Conservation (phyloP, 2,113 vertebrate genomes). For the Grammomys dolichurus region DNA sequence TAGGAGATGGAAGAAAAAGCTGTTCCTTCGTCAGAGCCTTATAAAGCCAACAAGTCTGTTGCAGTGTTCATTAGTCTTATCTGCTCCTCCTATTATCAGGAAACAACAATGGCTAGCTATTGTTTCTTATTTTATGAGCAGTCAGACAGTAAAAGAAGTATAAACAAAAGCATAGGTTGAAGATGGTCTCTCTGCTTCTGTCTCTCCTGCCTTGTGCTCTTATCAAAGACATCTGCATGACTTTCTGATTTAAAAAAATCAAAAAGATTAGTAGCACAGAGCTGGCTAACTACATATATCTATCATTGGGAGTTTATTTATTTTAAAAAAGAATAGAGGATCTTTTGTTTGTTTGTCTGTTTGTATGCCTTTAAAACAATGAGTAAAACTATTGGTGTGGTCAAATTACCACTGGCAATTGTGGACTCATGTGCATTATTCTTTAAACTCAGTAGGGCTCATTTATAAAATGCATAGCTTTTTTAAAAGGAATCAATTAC, state of each 20-base stretch:
- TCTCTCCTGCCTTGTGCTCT: not conserved
- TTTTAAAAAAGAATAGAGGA: constrained; percentile 54
- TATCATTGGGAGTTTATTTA: not conserved
- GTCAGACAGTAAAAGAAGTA: not conserved
- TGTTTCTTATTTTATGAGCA: constrained; percentile 19
- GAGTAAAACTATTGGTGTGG: constrained; percentile 18
- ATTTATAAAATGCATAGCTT: constrained; percentile 73
- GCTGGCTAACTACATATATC: not conserved
- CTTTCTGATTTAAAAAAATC: not conserved
- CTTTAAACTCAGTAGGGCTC: constrained; percentile 63
- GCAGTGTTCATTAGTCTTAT: not conserved
- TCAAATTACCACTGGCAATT: constrained; percentile 55
- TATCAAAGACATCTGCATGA: not conserved
- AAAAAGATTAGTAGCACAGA: constrained; percentile 1
- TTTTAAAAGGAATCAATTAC: constrained; percentile 71
- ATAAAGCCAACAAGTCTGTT: not conserved
- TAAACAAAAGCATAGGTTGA: not conserved
- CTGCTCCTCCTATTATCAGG: constrained; percentile 6
- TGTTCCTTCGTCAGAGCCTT: not conserved
- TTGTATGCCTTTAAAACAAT: constrained; percentile 48
- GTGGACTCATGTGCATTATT: constrained; percentile 49
- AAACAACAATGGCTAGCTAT: not conserved
- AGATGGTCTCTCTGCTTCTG: not conserved
- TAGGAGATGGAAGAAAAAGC: not conserved
- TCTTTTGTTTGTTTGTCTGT: constrained; percentile 35